Conservation (phyloP, 2,113 vertebrate species). For the Hypomesus transpacificus region DNA sequence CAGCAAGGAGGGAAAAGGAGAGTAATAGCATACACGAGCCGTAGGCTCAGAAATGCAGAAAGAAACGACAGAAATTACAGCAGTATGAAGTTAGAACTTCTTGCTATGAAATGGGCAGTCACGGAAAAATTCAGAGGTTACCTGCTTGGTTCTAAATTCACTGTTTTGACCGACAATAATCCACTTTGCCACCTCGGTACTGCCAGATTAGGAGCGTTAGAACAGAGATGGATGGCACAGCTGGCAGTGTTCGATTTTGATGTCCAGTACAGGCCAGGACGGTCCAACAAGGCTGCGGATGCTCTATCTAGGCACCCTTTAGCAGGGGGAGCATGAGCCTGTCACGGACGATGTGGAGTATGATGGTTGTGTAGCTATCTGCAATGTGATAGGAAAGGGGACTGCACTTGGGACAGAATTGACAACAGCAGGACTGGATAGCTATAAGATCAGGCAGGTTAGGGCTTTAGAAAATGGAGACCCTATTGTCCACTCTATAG, state of each 20-base stretch:
- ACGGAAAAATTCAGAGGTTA: not conserved
- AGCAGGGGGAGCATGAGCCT: constrained; percentile 8
- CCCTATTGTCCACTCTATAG: not conserved
- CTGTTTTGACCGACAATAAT: constrained; percentile 22
- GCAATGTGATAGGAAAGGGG: constrained; percentile 18
- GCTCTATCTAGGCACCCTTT: constrained; percentile 15
- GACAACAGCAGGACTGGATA: not conserved
- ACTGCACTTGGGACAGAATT: constrained; percentile 17
- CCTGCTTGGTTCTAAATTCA: constrained; percentile 14
- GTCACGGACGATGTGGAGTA: not conserved
- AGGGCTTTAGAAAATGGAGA: not conserved
- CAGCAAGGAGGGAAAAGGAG: constrained; percentile 3
- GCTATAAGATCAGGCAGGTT: constrained; percentile 25
- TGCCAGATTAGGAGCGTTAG: constrained; percentile 1
- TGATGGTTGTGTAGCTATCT: constrained; percentile 33
- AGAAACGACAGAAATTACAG: too few relatives aligned
- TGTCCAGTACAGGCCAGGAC: constrained; percentile 7
- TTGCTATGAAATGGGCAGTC: too few relatives aligned
- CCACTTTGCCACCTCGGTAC: constrained; percentile 12
- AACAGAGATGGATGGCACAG: constrained; percentile 24
- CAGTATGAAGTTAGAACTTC: too few relatives aligned
- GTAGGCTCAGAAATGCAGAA: too few relatives aligned
- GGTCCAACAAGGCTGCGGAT: constrained; percentile 10
- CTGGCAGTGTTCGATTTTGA: constrained; percentile 27
- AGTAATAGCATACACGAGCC: not conserved